These are phyloP conservation scores for Capromys pilorides DNA, from an alignment of 2,797 vertebrate genomes.

Conservation along the genomic window DNA sequence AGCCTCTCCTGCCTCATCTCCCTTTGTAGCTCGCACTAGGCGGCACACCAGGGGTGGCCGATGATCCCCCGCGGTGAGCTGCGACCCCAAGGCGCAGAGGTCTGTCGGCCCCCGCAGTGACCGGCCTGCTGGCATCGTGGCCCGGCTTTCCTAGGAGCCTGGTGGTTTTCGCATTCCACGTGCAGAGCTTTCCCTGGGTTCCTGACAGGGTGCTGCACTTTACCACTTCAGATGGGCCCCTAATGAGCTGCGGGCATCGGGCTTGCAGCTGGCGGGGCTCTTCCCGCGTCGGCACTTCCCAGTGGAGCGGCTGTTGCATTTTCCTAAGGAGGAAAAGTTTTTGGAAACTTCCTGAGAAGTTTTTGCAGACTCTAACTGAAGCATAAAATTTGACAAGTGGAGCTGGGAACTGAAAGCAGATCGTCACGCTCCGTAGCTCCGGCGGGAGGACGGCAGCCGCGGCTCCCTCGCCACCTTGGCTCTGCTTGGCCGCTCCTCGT, in stretches of 20 bases:
- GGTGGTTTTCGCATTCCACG: rapidly evolving
- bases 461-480: neutral
- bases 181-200: neutral
- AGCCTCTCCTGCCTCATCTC: neutral
- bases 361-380: neutral
- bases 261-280: neutral
- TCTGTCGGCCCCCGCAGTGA: neutral
- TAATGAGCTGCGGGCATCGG: neutral
- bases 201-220: neutral
- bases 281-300: neutral
- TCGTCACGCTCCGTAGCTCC: rapidly evolving
- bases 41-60: rapidly evolving
- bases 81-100: neutral
- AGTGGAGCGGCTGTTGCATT: rapidly evolving
- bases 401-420: neutral
- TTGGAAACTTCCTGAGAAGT: neutral
- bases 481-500: neutral
- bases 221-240: neutral
- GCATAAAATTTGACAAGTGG: neutral
- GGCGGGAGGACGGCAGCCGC: rapidly evolving
- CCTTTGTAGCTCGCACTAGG: neutral
- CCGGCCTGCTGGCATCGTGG: neutral
- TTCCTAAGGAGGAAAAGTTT: neutral
- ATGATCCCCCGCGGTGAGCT: rapidly evolving
- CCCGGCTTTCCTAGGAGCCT: neutral